Conservation (phyloP, 92 coral and sea anemone genomes). For the Palythoa heliodiscus region DNA sequence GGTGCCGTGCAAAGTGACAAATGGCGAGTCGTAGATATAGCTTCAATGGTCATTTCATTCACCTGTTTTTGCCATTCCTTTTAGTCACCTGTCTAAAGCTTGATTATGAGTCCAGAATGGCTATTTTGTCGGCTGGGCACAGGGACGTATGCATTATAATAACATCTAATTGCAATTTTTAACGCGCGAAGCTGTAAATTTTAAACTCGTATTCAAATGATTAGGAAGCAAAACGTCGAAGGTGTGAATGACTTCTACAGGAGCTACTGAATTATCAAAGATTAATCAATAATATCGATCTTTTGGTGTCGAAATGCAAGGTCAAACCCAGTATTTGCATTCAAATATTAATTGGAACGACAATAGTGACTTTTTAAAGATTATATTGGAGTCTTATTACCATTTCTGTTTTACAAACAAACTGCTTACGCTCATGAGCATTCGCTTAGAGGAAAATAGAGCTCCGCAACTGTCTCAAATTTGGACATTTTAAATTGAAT, state of each 20-base stretch:
- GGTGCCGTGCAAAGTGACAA: conserved; percentile 71
- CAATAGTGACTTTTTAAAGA: conserved; percentile 19
- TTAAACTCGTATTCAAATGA: background rate
- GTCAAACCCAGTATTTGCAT: conserved; percentile 21
- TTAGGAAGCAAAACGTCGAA: background rate
- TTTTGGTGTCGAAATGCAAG: conserved; percentile 21
- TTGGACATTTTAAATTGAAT: conserved; percentile 11
- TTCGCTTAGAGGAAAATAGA: background rate
- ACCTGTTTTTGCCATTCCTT: conserved; percentile 39
- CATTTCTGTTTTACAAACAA: conserved; percentile 34
- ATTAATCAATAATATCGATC: background rate
- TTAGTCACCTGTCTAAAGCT: conserved; percentile 45
- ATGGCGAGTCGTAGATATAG: conserved; percentile 27
- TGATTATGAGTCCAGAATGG: conserved; percentile 42
- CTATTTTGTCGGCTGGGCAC: conserved; percentile 28
- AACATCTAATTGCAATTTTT: conserved; percentile 37
- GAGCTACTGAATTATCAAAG: background rate
- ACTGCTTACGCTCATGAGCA: background rate
- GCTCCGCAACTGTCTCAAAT: background rate
- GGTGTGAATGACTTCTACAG: background rate
- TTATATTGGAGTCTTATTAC: background rate
- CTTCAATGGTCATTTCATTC: conserved; percentile 30
- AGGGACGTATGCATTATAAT: conserved; percentile 6
- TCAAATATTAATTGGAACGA: conserved; percentile 23
- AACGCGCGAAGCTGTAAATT: conserved; percentile 37